A percentile compares a stretch with the other conserved stretches of the same genome.
These are phyloP conservation scores for Macaria liturata DNA, from an alignment of 2,888 invertebrate species.

Conservation along the genomic window DNA sequence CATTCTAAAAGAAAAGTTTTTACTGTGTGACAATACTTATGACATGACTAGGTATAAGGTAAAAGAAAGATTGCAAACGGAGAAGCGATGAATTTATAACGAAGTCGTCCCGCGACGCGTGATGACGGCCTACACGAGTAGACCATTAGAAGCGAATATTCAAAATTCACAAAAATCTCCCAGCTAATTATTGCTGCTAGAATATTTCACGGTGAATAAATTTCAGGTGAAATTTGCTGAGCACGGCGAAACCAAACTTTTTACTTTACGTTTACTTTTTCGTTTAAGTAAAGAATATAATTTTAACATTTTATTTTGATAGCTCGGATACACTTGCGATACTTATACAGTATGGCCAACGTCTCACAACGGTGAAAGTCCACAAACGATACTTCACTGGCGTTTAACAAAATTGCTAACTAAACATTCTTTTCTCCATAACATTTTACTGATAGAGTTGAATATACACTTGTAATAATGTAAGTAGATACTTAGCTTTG, in stretches of 20 bases:
- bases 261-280: conserved; percentile 39
- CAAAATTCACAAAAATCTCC: conserved; percentile 62
- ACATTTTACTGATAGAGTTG: too few relatives aligned
- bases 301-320: conserved; percentile 27
- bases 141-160: conserved; percentile 75
- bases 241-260: conserved; percentile 42
- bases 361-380: too few relatives aligned
- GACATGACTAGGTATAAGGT: too few relatives aligned
- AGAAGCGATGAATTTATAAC: conserved; percentile 79
- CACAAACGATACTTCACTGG: too few relatives aligned
- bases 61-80: conserved; percentile 63
- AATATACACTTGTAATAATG: too few relatives aligned
- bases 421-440: too few relatives aligned
- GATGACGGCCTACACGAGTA: conserved; percentile 82
- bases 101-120: conserved; percentile 79
- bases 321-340: too few relatives aligned
- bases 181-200: conserved; percentile 57
- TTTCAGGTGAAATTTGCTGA: conserved; percentile 39
- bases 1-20: too few relatives aligned
- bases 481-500: too few relatives aligned
- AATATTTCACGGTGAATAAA: conserved; percentile 42
- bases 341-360: too few relatives aligned
- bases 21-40: too few relatives aligned
- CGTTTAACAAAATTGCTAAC: too few relatives aligned
- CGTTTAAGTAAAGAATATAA: conserved; percentile 15